Evolutionary conservation across 2,888 invertebrate genomes (phyloP), one percentile per base, ranked within the genome.

Genomic region (Chirona hameri): DNA sequence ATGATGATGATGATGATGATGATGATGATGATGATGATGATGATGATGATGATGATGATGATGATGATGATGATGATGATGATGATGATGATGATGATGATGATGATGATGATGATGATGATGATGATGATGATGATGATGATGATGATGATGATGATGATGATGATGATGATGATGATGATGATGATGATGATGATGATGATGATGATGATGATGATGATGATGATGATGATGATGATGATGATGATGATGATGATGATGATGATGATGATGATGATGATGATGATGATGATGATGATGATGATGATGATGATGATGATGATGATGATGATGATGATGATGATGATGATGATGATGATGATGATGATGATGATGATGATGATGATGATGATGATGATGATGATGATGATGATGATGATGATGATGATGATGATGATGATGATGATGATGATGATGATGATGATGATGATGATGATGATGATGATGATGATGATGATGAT

Each of bases 11-110:
- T n/a, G n/a, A n/a, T n/a, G n/a, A 65, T n/a, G n/a, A 65, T n/a
- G n/a, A 65, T n/a, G n/a, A 65, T n/a, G n/a, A 65, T n/a, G n/a
- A 65, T n/a, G n/a, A 65, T n/a, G n/a, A 65, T n/a, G n/a, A 65
- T n/a, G n/a, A 65, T n/a, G n/a, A 65, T n/a, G n/a, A 65, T n/a
- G n/a, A 65, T n/a, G n/a, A 65, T n/a, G n/a, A 65, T n/a, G n/a
- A 65, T n/a, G n/a, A 65, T n/a, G n/a, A 65, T n/a, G n/a, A 65
- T n/a, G n/a, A 65, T n/a, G n/a, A 65, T n/a, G n/a, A 65, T n/a
- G n/a, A 65, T n/a, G n/a, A 65, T 65, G n/a, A 65, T 65, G n/a
- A 65, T 65, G n/a, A 65, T 65, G n/a, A 65, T 65, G n/a, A 65
- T 65, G n/a, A 65, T 65, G n/a, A 65, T 65, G n/a, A 65, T 65